Percentiles rank a stretch among this genome's conserved stretches.
Conservation (phyloP, 2,888 invertebrate genomes). For the Xestoiulus laeticollis region DNA sequence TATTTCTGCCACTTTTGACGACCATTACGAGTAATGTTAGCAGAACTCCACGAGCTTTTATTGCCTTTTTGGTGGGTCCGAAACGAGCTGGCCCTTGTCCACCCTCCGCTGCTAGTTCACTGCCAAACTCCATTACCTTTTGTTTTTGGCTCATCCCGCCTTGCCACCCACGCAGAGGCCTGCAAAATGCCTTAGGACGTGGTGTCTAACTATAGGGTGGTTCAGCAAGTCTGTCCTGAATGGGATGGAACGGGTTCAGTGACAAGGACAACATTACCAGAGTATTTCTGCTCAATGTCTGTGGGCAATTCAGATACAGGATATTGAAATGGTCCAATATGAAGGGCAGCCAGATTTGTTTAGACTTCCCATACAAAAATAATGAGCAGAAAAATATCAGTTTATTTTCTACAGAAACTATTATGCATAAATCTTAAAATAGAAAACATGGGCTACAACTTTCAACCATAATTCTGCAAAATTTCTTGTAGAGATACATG, state of each 20-base stretch:
- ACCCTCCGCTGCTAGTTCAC: background rate
- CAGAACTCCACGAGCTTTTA: background rate
- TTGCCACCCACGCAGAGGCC: background rate
- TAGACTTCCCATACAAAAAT: too few relatives aligned
- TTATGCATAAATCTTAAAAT: too few relatives aligned
- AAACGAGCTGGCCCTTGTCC: constrained; percentile 18
- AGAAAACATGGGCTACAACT: too few relatives aligned
- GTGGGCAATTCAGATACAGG: too few relatives aligned
- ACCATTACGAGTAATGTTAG: constrained; percentile 20
- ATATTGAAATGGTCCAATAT: too few relatives aligned
- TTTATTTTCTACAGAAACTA: too few relatives aligned
- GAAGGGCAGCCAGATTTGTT: too few relatives aligned
- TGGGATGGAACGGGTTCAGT: background rate
- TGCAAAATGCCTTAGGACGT: background rate
- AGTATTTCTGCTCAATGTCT: too few relatives aligned
- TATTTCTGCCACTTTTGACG: constrained; percentile 26
- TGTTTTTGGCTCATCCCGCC: background rate
- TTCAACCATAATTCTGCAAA: too few relatives aligned
- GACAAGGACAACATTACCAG: background rate
- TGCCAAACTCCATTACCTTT: constrained; percentile 24
- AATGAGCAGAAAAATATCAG: too few relatives aligned
- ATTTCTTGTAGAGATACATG: too few relatives aligned
- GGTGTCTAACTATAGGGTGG: background rate
- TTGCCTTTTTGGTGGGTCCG: constrained; percentile 26
- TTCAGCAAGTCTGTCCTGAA: background rate